phyloP scores from a whole-genome alignment of 2,797 vertebrate species.

The Platyrinchus mystaceus region DNA sequence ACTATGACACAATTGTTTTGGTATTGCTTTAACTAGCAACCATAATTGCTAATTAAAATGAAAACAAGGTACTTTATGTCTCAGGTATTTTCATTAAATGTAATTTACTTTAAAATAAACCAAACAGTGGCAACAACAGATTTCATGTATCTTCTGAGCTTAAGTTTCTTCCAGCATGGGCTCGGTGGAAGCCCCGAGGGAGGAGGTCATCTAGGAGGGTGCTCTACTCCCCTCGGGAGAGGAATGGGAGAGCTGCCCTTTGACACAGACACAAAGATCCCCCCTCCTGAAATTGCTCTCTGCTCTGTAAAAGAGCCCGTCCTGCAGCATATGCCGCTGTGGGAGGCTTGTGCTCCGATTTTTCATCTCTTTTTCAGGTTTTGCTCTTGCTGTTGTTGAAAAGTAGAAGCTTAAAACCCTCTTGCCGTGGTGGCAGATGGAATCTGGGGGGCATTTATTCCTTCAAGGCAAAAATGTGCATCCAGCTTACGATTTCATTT shows the following conservation, averaged over 20 bases:
- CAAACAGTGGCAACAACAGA: background rate
- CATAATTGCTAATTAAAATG: background rate
- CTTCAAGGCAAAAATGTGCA: background rate
- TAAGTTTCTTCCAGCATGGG: background rate
- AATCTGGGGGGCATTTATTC: background rate
- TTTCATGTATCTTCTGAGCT: background rate
- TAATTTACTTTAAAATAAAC: background rate
- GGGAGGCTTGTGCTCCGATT: background rate
- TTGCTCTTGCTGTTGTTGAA: background rate
- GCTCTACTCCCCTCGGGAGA: background rate
- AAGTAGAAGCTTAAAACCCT: background rate
- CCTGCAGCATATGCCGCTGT: fast-evolving
- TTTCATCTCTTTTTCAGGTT: background rate
- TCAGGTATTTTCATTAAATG: background rate
- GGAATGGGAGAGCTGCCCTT: background rate
- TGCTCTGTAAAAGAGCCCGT: background rate
- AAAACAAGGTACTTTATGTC: background rate
- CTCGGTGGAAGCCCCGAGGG: fast-evolving
- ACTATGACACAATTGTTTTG: conserved; percentile 16
- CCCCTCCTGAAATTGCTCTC: background rate
- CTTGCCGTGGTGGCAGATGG: background rate
- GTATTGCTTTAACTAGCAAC: conserved; percentile 14
- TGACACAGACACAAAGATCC: background rate
- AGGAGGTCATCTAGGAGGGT: background rate
- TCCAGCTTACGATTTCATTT: background rate